These are phyloP conservation scores for Nemopilema nomurai DNA, from an alignment of 30 jellyfish, hydroid and myxozoan genomes.

Conservation along the genomic window DNA sequence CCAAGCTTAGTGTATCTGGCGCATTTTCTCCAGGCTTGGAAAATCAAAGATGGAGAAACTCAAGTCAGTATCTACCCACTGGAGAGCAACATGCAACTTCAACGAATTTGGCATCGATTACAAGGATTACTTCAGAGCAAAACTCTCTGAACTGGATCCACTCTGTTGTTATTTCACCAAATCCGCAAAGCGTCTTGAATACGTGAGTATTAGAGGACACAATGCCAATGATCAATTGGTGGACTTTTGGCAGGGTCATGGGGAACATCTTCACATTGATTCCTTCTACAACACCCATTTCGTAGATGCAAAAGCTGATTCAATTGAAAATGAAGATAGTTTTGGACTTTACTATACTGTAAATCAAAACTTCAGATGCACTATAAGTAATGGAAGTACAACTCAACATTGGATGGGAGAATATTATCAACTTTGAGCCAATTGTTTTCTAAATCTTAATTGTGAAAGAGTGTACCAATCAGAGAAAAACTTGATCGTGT, in stretches of 20 bases:
- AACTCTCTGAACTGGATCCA: neutral
- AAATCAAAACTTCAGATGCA: neutral
- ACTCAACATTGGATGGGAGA: constrained; percentile 11
- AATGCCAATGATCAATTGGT: neutral
- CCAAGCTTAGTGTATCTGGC: neutral
- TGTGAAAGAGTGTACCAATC: no score
- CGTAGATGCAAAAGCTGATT: neutral
- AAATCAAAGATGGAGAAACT: neutral
- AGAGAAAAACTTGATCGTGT: no score
- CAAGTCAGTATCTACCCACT: neutral
- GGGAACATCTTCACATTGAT: neutral
- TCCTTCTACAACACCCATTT: neutral
- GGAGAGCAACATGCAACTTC: constrained; percentile 19
- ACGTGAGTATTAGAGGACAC: neutral
- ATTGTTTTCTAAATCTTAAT: no score
- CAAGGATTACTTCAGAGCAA: neutral
- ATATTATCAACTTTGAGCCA: no score
- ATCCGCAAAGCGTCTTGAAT: neutral
- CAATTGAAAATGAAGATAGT: neutral
- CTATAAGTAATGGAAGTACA: neutral
- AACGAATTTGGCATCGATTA: neutral
- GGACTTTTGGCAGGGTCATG: neutral
- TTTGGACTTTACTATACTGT: neutral
- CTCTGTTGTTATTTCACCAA: neutral
- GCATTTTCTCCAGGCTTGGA: neutral